Base-by-base conservation (phyloP, 2,113 vertebrate species). In the Protobothrops flavoviridis region DNA sequence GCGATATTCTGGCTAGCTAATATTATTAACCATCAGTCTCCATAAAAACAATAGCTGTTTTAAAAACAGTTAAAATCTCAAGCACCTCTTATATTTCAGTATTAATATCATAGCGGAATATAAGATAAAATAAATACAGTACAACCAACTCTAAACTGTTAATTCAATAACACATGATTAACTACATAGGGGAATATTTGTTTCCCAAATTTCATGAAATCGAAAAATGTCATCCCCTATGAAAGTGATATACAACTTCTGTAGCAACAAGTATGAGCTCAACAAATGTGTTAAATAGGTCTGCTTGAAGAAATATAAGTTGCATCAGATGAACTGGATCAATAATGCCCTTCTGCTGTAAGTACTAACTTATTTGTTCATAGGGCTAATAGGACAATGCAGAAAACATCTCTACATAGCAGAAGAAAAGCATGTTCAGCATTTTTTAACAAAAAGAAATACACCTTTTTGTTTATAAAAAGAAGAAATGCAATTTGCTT, bases 351-450 rank as follows among this genome's bases (percentile, higher is more conserved):
- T 3, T 61, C 8, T 48, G 4, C 23, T 88, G 33, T n/a, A 89
- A 13, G 9, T 55, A 97, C 97, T 94, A 11, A 97, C 95, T 97
- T 97, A 94, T 89, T 87, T 90, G 95, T 64, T 97, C 93, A 23
- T 57, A 94, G 0, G 94, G 94, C 11, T 89, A 94, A 1, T 55
- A 88, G 23, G 92, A 90, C 81, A 95, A 52, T 11, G 93, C 92
- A 0, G 15, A 69, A 85, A 96, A 93, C 95, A 96, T 92, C 90
- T 93, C 85, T 95, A 13, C 45, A 81, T 20, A 93, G 94, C 20
- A 3, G 11, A 13, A 95, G 45, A 96, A 24, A 91, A 86, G 64
- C 2, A 59, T 4, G 1, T 64, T 56, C 45, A 12, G 1, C 69
- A n/a, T 53, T 24, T 57, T 87, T 12, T 39, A 26, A 3, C 43